phyloP scores from a whole-genome alignment of 2,113 vertebrate species.

The Loxodonta africana region DNA sequence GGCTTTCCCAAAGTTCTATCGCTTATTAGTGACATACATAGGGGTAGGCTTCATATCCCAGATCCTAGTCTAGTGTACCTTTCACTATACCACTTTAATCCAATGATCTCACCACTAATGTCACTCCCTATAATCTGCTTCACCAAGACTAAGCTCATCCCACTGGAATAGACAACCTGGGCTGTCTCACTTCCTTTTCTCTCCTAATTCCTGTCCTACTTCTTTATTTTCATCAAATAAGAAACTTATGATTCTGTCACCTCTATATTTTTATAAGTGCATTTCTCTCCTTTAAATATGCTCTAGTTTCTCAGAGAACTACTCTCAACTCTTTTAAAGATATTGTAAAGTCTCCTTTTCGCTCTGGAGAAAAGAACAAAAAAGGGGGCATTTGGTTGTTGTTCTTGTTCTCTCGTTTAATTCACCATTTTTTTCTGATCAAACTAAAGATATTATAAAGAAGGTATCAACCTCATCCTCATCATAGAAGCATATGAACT shows the following conservation, averaged over 20 bases:
- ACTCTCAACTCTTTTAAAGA: not conserved
- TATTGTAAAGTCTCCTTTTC: not conserved
- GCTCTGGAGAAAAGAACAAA: not conserved
- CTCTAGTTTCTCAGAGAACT: not conserved
- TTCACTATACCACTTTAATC: not conserved
- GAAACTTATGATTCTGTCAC: not conserved
- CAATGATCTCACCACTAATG: not conserved
- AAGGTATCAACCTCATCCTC: not conserved
- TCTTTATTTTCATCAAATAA: not conserved
- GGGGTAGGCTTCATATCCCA: not conserved
- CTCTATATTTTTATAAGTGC: conserved; percentile 30
- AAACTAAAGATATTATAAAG: not conserved
- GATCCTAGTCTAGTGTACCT: not conserved
- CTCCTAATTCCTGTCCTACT: not conserved
- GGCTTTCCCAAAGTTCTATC: not conserved
- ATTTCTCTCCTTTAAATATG: not conserved
- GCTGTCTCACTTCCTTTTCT: not conserved
- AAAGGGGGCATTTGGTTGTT: not conserved
- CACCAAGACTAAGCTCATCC: not conserved
- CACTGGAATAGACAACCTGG: not conserved
- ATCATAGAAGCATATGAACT: not conserved
- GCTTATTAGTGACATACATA: not conserved
- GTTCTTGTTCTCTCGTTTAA: not conserved
- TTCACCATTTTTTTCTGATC: not conserved
- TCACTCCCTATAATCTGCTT: not conserved